Base-by-base conservation (phyloP, 1,140 invertebrate genomes). In the Drosophila murphyi region DNA sequence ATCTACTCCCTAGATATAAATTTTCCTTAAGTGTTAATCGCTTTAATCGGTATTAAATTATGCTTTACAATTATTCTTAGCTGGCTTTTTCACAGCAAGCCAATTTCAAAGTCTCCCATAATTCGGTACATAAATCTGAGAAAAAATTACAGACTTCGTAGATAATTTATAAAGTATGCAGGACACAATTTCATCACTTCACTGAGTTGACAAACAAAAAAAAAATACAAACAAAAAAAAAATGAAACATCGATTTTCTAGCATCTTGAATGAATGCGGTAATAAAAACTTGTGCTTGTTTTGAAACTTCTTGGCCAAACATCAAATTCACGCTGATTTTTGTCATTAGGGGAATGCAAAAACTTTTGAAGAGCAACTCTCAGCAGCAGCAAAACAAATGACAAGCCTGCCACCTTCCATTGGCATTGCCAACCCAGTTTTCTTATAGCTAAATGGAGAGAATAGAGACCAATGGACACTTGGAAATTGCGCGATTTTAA, bases 281-380 rank as follows among this genome's bases (percentile, higher is more conserved):
- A 60, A 55, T 73, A 69, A 69, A 70, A 62, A 62, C 31, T 55
- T 48, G 20, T 35, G 41, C 43, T 34, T 56, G 63, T 54, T 68
- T 29, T 8, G 10, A 64, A 80, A 88, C 51, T 79, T 87, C 69
- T 63, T 70, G 67, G 60, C 55, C 76, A 73, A 88, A 72, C 80
- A 89, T 83, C 65, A 89, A 87, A 89, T 89, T 88, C 80, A 80
- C 85, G 83, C 80, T 75, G 83, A 88, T 89, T 88, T 88, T 80
- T 78, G 80, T 89, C 83, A 89, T 88, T 88, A 88, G 68, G 68
- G 64, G 76, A 71, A 88, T 70, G 81, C 76, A 82, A 82, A 82
- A 75, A 67, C 81, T 82, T 43, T 43, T 75, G 65, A 71, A 48
- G 48, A 73, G 64, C 78, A 67, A 72, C 76, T 81, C 76, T 81